These are phyloP conservation scores for Aurelia sp. DNA, from an alignment of 30 jellyfish, hydroid and myxozoan genomes.

Conservation along the genomic window DNA sequence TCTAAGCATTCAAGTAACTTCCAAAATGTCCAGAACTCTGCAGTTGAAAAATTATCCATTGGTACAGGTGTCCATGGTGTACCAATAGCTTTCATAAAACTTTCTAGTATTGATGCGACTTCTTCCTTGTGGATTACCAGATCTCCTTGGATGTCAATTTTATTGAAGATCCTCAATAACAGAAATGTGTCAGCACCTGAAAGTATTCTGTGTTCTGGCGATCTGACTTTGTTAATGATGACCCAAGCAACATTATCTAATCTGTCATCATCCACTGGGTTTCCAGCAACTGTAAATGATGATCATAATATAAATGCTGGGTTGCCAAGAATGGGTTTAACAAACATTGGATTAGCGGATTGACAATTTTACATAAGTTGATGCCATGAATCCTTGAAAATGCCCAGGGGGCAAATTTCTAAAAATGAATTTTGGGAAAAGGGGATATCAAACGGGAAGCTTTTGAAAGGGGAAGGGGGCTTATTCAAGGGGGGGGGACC, in stretches of 20 bases:
- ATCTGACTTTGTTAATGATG: constrained; percentile 64
- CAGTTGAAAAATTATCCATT: constrained; percentile 66
- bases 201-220: constrained; percentile 56
- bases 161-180: constrained; percentile 85
- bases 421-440: too few relatives aligned
- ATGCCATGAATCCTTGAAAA: neutral
- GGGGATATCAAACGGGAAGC: too few relatives aligned
- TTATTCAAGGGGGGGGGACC: too few relatives aligned
- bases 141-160: constrained; percentile 73
- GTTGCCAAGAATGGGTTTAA: neutral
- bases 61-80: constrained; percentile 97
- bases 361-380: neutral
- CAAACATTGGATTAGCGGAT: neutral
- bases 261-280: constrained; percentile 39
- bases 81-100: constrained; percentile 89
- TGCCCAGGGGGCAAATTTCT: neutral
- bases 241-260: constrained; percentile 88
- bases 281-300: constrained; percentile 51
- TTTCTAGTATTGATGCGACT: constrained; percentile 60
- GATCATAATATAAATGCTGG: neutral
- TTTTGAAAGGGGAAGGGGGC: too few relatives aligned
- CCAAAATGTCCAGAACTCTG: constrained; percentile 84
- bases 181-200: constrained; percentile 74
- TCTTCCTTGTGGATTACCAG: constrained; percentile 85
- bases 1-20: constrained; percentile 89